phyloP scores from a whole-genome alignment of 2,888 invertebrate species.

The Disparrhopalites patrizii region DNA sequence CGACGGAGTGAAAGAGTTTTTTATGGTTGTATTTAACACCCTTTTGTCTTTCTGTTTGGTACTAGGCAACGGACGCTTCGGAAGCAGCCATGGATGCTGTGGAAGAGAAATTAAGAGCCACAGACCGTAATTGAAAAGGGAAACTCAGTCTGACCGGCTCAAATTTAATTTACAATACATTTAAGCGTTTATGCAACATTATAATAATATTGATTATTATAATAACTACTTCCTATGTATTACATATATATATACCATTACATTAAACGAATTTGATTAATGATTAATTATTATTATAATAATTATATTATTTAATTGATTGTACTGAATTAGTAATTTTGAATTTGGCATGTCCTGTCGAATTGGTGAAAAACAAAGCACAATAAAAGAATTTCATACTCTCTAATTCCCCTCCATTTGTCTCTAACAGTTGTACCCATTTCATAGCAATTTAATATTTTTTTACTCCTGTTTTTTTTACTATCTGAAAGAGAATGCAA shows the following conservation, averaged over 20 bases:
- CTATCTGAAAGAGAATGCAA: too few species aligned
- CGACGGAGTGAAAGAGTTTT: not conserved
- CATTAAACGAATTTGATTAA: conserved; percentile 30
- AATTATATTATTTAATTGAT: conserved; percentile 29
- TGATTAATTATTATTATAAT: conserved; percentile 29
- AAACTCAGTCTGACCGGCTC: conserved; percentile 27
- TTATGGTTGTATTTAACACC: too few species aligned
- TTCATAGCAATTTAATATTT: not conserved
- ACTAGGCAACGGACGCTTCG: conserved; percentile 83
- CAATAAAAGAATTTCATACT: conserved; percentile 33
- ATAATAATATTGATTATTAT: conserved; percentile 18
- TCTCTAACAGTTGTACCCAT: not conserved
- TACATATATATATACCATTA: conserved; percentile 25
- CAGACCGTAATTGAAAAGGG: conserved; percentile 74
- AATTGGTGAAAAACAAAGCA: conserved; percentile 31
- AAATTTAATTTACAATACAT: conserved; percentile 29
- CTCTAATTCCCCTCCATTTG: not conserved
- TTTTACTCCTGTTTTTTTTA: not conserved
- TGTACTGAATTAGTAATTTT: conserved; percentile 31
- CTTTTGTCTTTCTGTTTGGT: conserved; percentile 1
- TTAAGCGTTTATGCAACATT: conserved; percentile 29
- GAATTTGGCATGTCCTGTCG: conserved; percentile 29
- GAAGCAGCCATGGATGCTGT: conserved; percentile 91
- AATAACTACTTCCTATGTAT: conserved; percentile 31
- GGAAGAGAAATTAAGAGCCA: conserved; percentile 89